Evolutionary conservation across 2,888 invertebrate species (phyloP), one percentile per base, ranked within the genome.

Genomic region (Heliconius erato): DNA sequence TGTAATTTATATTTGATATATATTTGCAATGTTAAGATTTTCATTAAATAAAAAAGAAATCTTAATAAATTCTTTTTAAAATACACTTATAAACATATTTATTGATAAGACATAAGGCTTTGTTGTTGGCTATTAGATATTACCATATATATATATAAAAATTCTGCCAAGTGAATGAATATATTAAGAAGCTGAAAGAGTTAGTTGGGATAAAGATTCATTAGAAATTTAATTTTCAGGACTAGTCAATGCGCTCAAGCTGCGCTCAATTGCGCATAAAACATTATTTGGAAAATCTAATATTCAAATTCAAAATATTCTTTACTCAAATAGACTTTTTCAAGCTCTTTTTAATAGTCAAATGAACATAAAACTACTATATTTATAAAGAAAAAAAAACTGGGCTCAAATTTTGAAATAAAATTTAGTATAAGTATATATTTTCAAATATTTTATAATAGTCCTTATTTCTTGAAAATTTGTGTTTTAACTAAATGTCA

Each of bases 21-120:
- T 63, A 63, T 26, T 11, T 26, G 69, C 35, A 76, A 76, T 76
- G 26, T 76, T 35, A 35, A 63, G 9, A 63, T 35, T 40, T 40
- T 40, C 9, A 63, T 63, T 63, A 59, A 14, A 4, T 63, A 40
- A 63, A 32, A 35, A n/a, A 54, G 1, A 32, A 59, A 74, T 14
- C 26, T 32, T 54, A 11, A 23, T 32, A 3, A 71, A 14, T 71
- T 40, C 40, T 26, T 49, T 26, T 72, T n/a, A 35, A 59, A 54
- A 63, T 63, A 76, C 76, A 76, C 63, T 76, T 76, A 32, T 26
- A 74, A 19, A 59, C 74, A 63, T 63, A 63, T 76, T 59, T 59
- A 59, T 76, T 32, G 40, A 23, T n/a, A 72, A 14, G 40, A n/a
- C 2, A 16, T 16, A 67, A 28, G 16, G 16, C 28, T 28, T 28